A percentile compares a stretch with the other conserved stretches of the same genome.
Evolutionary conservation across 2,888 invertebrate species (phyloP).

Genomic region (Lasioglossum malachurum): DNA sequence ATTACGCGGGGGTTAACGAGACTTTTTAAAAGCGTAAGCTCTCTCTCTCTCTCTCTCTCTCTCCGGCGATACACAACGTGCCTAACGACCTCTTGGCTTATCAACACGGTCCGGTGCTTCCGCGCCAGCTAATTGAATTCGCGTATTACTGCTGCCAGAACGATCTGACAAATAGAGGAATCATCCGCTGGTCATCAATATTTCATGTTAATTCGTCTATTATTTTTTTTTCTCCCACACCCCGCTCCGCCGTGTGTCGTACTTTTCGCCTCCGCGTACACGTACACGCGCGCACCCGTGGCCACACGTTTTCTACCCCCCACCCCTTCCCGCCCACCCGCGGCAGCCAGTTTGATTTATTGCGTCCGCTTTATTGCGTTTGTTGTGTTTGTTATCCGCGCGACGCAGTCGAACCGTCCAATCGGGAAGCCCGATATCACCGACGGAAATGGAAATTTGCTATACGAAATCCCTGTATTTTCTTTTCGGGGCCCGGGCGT

Average conservation of each 20-base stretch:
- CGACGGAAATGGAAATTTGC: constrained; percentile 20
- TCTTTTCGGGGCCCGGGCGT: not conserved
- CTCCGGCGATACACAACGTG: constrained; percentile 34
- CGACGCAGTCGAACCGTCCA: constrained; percentile 11
- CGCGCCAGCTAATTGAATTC: constrained; percentile 64
- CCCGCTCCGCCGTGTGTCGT: not conserved
- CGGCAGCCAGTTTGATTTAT: constrained; percentile 17
- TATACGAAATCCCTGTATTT: constrained; percentile 4
- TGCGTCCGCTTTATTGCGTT: constrained; percentile 30
- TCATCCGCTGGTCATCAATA: constrained; percentile 47
- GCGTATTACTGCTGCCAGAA: constrained; percentile 44
- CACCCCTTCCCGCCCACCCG: not conserved
- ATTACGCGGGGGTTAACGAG: constrained; percentile 67
- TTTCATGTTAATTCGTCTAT: constrained; percentile 20
- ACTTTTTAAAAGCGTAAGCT: constrained; percentile 56
- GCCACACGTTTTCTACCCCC: no score
- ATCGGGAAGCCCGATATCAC: constrained; percentile 14
- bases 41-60: not conserved
- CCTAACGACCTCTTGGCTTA: constrained; percentile 68
- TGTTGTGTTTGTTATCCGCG: constrained; percentile 20
- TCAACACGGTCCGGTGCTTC: constrained; percentile 52
- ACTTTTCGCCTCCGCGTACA: not conserved
- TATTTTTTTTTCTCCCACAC: not conserved
- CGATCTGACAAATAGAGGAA: constrained; percentile 59
- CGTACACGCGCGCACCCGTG: not conserved